These are phyloP conservation scores for Ormyrus labotus DNA, from an alignment of 2,888 invertebrate genomes.

Conservation along the genomic window DNA sequence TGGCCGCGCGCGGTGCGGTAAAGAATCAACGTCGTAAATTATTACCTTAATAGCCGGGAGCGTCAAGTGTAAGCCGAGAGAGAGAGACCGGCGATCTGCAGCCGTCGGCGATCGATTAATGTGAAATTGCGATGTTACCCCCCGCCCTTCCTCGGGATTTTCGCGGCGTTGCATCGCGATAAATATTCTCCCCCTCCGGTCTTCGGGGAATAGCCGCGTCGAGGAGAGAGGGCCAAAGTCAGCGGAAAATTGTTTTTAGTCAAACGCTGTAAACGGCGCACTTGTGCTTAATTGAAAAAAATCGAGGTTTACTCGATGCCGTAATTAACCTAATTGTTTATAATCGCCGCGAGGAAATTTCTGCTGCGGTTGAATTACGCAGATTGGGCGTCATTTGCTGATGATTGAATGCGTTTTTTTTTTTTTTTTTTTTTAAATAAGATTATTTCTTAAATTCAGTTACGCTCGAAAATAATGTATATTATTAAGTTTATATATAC, in stretches of 20 bases:
- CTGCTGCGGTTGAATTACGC: neutral
- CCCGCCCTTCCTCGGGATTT: conserved; percentile 12
- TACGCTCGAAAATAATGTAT: neutral
- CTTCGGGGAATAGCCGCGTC: neutral
- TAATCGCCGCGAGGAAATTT: too few species aligned
- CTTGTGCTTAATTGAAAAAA: conserved; percentile 4
- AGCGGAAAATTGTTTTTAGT: conserved; percentile 22
- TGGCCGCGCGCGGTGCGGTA: conserved; percentile 26
- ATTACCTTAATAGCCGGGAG: conserved; percentile 45
- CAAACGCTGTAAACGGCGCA: neutral
- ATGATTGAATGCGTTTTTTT: too few species aligned
- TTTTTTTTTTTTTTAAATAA: too few species aligned
- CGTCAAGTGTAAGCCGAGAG: conserved; percentile 30
- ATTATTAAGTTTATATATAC: neutral
- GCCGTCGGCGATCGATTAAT: conserved; percentile 57
- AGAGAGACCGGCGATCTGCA: neutral
- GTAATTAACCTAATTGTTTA: too few species aligned
- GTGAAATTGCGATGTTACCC: conserved; percentile 58
- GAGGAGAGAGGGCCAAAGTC: neutral
- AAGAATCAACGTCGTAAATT: conserved; percentile 54
- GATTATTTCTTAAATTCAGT: neutral
- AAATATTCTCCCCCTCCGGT: conserved; percentile 35
- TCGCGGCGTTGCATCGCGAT: conserved; percentile 38
- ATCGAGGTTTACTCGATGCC: neutral
- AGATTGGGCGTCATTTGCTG: too few species aligned